Conservation (phyloP, 1,140 invertebrate genomes). For the Pseudomyrmex sp. region DNA sequence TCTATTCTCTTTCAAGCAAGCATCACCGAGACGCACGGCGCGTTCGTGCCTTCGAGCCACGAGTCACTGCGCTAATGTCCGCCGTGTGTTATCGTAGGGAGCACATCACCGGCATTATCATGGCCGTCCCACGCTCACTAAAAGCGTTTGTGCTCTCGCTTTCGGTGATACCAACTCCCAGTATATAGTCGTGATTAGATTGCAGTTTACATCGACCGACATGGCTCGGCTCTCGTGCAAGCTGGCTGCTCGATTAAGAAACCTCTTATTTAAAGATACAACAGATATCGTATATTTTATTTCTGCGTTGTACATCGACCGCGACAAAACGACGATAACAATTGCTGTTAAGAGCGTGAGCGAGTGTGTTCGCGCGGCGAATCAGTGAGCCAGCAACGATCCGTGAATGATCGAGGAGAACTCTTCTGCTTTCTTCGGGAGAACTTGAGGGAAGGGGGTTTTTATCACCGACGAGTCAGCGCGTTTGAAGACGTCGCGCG, state of each 20-base stretch:
- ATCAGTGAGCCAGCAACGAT: slow-evolving; percentile 21
- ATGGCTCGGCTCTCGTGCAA: background rate
- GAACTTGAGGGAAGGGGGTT: slow-evolving; percentile 51
- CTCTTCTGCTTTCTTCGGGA: background rate
- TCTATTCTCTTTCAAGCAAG: slow-evolving; percentile 51
- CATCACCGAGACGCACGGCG: slow-evolving; percentile 20
- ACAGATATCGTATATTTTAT: no score
- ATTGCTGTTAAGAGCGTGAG: slow-evolving; percentile 27
- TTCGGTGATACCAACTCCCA: slow-evolving; percentile 35
- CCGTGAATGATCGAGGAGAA: no score
- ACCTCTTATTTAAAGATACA: background rate
- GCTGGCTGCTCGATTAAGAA: background rate
- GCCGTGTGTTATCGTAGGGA: slow-evolving; percentile 18
- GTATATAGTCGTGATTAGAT: background rate
- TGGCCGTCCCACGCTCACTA: slow-evolving; percentile 41
- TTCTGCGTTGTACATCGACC: no score
- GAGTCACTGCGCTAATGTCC: slow-evolving; percentile 4
- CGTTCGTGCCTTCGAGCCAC: slow-evolving; percentile 10
- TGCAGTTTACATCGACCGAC: background rate
- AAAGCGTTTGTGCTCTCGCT: slow-evolving; percentile 56
- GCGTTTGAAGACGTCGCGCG: slow-evolving; percentile 62
- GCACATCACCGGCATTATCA: slow-evolving; percentile 62
- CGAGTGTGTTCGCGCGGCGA: slow-evolving; percentile 25
- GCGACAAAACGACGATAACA: slow-evolving; percentile 3
- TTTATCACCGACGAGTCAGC: slow-evolving; percentile 69